Base-by-base conservation (phyloP, 2,888 invertebrate genomes). In the Chrysomela aeneicollis region DNA sequence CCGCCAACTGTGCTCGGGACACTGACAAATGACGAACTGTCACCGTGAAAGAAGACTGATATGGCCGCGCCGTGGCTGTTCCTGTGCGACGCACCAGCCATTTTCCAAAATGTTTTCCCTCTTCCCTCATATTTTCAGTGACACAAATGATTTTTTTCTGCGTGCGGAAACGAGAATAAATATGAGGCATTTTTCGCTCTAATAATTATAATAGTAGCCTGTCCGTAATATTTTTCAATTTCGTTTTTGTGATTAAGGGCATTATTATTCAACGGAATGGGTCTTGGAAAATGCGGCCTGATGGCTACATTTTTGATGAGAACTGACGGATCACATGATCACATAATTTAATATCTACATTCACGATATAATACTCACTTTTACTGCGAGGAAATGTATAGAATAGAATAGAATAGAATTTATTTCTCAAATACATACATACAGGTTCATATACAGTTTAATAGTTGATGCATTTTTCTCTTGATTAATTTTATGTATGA, bases 21-120 rank as follows among this genome's bases (percentile, higher is more conserved):
- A 82, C 82, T 82, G 84, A 84, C 84, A 84, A 84, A 84, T 84
- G 84, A 84, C 83, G 83, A 81, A 83, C 82, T 83, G 84, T 84
- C 84, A 83, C 81, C 83, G 82, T 80, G 82, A 83, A 84, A 82
- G 83, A 84, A 84, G 84, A 84, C 83, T 82, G 83, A 84, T 84
- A 84, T 83, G 83, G 82, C 82, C 79, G 81, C 81, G 79, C 78
- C 79, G 80, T 74, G 74, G 80, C 79, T 78, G 79, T 80, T 80
- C 79, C 81, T 81, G 80, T 79, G 78, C 80, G 79, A 79, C 78
- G 77, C 69, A 66, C 64, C 78, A 74, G 79, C 79, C 80, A 80
- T 81, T 81, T 81, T 82, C 80, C 76, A 81, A 81, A 81, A 81
- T 81, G 80, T 77, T 76, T 74, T 74, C 75, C 75, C 74, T n/a